Conservation (phyloP, 2,113 vertebrate genomes). For the Burhinus bistriatus region DNA sequence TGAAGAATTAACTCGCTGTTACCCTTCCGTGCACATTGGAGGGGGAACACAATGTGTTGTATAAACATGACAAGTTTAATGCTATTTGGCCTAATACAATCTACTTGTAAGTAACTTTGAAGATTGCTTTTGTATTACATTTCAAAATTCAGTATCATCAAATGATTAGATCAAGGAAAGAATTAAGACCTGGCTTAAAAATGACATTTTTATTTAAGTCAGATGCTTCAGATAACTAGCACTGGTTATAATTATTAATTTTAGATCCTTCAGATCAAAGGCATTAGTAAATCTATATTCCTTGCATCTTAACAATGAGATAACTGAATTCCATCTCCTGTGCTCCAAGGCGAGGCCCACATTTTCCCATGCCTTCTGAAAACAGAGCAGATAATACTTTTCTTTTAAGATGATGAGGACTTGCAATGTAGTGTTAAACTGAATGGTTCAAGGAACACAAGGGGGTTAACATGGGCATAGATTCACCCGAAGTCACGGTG, state of each 20-base stretch:
- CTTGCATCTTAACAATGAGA: background rate
- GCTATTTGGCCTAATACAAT: background rate
- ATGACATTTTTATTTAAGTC: background rate
- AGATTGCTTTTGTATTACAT: background rate
- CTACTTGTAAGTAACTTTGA: background rate
- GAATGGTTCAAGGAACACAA: background rate
- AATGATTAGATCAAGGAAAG: background rate
- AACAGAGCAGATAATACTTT: background rate
- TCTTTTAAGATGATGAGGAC: background rate
- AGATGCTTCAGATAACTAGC: background rate
- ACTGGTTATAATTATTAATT: background rate
- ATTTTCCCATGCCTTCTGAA: background rate
- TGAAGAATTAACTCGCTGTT: slow-evolving; percentile 28
- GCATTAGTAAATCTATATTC: background rate
- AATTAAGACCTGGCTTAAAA: background rate
- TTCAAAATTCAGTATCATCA: background rate
- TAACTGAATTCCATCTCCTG: background rate
- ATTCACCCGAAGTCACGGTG: background rate
- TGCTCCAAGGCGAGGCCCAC: background rate
- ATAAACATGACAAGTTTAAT: background rate
- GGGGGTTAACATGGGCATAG: background rate
- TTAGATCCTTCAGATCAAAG: slow-evolving; percentile 13
- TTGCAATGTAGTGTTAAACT: rapidly evolving
- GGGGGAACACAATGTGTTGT: background rate
- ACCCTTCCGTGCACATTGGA: background rate